phyloP scores from a whole-genome alignment of 2,888 invertebrate species.

The Dione juno region DNA sequence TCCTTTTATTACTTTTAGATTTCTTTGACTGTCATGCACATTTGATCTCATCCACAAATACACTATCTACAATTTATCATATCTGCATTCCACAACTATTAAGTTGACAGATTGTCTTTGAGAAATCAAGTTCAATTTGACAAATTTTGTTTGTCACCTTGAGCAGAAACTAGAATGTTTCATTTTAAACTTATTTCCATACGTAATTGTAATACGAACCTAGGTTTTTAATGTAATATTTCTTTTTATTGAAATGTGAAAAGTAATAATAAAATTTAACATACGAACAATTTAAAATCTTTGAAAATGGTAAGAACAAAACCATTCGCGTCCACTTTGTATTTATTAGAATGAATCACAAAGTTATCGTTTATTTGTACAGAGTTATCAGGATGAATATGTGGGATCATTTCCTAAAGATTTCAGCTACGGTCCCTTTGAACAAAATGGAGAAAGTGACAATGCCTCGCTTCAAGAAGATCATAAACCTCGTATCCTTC shows the following conservation, averaged over 20 bases:
- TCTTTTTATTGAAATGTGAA: slow-evolving; percentile 30
- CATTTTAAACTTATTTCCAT: slow-evolving; percentile 35
- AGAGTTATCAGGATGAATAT: slow-evolving; percentile 85
- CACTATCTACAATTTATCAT: too few relatives aligned
- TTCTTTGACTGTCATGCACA: too few relatives aligned
- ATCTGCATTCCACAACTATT: not conserved
- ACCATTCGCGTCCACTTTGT: slow-evolving; percentile 6
- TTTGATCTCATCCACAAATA: too few relatives aligned
- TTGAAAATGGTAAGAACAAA: slow-evolving; percentile 40
- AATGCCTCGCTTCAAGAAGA: slow-evolving; percentile 86
- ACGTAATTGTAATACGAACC: slow-evolving; percentile 30
- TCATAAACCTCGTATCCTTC: slow-evolving; percentile 95
- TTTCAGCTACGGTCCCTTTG: slow-evolving; percentile 95
- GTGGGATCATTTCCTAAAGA: slow-evolving; percentile 93
- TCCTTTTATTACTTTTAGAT: too few relatives aligned
- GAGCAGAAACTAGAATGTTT: slow-evolving; percentile 34
- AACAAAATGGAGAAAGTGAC: slow-evolving; percentile 89
- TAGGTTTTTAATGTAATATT: slow-evolving; percentile 27
- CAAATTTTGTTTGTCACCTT: slow-evolving; percentile 27
- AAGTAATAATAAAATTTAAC: slow-evolving; percentile 24
- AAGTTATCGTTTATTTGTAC: slow-evolving; percentile 37
- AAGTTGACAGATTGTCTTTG: slow-evolving; percentile 14
- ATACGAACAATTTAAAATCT: slow-evolving; percentile 19
- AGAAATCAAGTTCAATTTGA: slow-evolving; percentile 8
- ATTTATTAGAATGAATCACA: slow-evolving; percentile 28